Base-by-base conservation (phyloP, 2,113 vertebrate genomes). In the Burhinus oedicnemus region DNA sequence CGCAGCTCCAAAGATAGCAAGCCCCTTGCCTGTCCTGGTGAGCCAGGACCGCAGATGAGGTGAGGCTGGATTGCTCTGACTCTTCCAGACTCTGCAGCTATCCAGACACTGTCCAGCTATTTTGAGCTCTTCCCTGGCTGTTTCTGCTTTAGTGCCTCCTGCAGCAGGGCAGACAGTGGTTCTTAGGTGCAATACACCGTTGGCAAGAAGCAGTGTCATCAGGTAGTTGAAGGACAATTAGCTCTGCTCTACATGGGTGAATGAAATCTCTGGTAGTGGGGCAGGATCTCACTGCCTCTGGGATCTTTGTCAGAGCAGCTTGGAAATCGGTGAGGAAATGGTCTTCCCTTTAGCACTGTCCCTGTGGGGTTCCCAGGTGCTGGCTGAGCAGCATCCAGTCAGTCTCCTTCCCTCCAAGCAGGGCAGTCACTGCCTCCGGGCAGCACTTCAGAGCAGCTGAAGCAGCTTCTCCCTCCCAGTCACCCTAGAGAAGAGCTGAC, bases 321-420 rank as follows among this genome's bases (percentile, higher is more conserved):
- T 44, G 32, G 32, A 83, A 80, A 15, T 25, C 6, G 1, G 27
- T 17, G 15, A 69, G 34, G 60, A 51, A 44, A 58, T 20, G 30
- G 6, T 49, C 32, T 45, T 64, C 49, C 54, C 21, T 80, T 44
- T 12, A 68, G 16, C 68, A 4, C 25, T 49, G 52, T 8, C 60
- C 38, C 7, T 1, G 8, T 21, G 58, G 52, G 12, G 7, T n/a
- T 66, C 42, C 62, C 57, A 68, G 69, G 54, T 5, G 27, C 11
- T 51, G 49, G 25, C 42, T 65, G n/a, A 45, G 52, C 11, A 5
- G 27, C 22, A 15, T 2, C 5, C 3, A 21, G 22, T 27, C 0
- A 0, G 10, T 32, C 1, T 34, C 32, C 19, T 42, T 89, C 51
- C 65, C 52, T 51, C 23, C 8, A 2, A 21, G 58, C 32, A n/a